phyloP scores from a whole-genome alignment of 2,113 vertebrate genomes.

The Neolamprologus devosi region DNA sequence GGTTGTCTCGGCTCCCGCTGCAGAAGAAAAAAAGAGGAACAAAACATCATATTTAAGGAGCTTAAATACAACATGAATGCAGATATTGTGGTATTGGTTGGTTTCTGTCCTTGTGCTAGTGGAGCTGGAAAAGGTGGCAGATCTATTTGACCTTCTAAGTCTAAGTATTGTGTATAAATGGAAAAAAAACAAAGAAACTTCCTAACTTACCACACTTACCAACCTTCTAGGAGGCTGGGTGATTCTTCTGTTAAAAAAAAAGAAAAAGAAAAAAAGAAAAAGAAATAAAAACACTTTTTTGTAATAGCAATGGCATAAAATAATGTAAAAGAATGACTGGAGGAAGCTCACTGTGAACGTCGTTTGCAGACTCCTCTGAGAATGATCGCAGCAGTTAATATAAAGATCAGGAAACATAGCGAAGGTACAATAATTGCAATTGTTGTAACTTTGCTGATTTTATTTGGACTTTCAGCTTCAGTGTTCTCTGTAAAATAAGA shows the following conservation, averaged over 20 bases:
- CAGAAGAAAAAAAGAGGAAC: not conserved
- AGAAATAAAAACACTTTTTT: not conserved
- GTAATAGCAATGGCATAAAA: not conserved
- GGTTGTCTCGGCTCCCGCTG: not conserved
- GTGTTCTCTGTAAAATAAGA: not conserved
- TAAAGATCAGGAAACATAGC: not conserved
- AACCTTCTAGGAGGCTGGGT: not conserved
- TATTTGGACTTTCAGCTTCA: not conserved
- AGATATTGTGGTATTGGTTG: not conserved
- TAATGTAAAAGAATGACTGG: not conserved
- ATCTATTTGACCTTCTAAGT: not conserved
- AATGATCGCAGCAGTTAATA: not conserved
- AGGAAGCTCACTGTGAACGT: not conserved
- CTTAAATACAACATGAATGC: not conserved
- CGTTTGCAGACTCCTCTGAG: not conserved
- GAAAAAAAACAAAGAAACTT: not conserved
- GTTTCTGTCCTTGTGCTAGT: not conserved
- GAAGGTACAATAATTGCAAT: not conserved
- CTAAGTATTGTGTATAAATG: not conserved
- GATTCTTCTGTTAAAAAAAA: not conserved
- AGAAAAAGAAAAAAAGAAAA: not conserved
- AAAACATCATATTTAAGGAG: not conserved
- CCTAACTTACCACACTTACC: not conserved
- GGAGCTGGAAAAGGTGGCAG: not conserved
- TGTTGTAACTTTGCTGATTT: not conserved